These are phyloP conservation scores for Amaurobius ferox DNA, from an alignment of 2,888 invertebrate genomes.

Conservation along the genomic window DNA sequence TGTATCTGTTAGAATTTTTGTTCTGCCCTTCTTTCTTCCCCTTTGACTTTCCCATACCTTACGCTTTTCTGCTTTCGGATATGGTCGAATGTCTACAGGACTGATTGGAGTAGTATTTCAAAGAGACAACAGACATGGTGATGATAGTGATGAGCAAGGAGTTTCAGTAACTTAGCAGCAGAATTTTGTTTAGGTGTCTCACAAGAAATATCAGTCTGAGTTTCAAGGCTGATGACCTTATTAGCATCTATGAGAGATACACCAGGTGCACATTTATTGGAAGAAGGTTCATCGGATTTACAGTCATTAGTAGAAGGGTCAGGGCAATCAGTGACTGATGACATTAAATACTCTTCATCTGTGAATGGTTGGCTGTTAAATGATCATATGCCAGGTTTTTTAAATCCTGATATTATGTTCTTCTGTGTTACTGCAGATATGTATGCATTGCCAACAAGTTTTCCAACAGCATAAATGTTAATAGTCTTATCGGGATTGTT, in stretches of 20 bases:
- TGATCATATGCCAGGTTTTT: not conserved
- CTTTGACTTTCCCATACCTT: not conserved
- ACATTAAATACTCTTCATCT: not conserved
- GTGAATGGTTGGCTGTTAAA: not conserved
- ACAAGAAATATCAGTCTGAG: no score
- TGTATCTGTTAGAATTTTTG: not conserved
- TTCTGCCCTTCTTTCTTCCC: not conserved
- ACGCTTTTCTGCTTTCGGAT: not conserved
- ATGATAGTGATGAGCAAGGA: not conserved
- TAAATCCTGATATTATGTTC: not conserved
- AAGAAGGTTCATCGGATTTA: no score
- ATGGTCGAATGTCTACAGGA: slow-evolving; percentile 13
- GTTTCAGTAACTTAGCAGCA: not conserved
- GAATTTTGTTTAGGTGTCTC: not conserved
- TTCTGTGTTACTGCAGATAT: not conserved
- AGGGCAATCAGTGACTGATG: not conserved
- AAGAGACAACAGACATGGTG: not conserved
- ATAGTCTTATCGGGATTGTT: slow-evolving; percentile 16
- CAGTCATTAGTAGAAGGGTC: no score
- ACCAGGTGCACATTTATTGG: no score
- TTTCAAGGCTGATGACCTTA: no score
- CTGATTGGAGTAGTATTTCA: not conserved
- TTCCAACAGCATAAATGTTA: no score
- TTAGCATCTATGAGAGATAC: no score
- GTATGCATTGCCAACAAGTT: not conserved